Base-by-base conservation (phyloP, 2,113 vertebrate species). In the Xiphophorus hellerii region DNA sequence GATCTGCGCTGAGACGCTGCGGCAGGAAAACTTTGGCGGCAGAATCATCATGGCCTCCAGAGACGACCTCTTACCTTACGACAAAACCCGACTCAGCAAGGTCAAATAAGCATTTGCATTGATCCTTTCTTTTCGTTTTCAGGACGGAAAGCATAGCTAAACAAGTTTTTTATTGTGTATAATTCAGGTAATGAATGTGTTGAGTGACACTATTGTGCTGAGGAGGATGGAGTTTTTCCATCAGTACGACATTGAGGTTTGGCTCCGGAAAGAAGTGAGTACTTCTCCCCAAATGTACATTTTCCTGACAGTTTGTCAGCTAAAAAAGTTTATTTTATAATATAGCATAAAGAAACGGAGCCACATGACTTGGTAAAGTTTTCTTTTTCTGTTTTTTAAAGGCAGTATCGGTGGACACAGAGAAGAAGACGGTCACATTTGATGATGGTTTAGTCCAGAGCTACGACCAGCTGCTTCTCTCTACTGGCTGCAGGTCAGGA, bases 71-170 rank as follows among this genome's bases (percentile, higher is more conserved):
- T 77, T 93, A 6, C 96, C 96, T 0, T 96, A 96, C 0, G 96
- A 97, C 93, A 95, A 94, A 77, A 85, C 96, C 42, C 91, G 95
- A 37, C 94, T 97, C 42, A 97, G 93, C 92, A 96, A 97, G 96
- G 96, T 97, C 3, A 42, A 0, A 77, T 73, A 28, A 13, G 37
- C 29, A 48, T 17, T 6, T 6, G 4, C 4, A 44, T 44, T 44
- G 42, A 51, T n/a, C 11, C 61, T 33, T 39, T 13, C 28, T 65
- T 60, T 42, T 35, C 22, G 1, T 62, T 37, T 7, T 62, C 25
- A 30, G 5, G 20, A 6, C 6, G 3, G 31, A 13, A 42, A 5
- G 37, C 37, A 39, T 11, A 15, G 25, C 25, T n/a, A 25, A 58
- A 58, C 8, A n/a, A 58, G 35, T 37, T 37, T 37, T 37, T 37